Base-by-base conservation (phyloP, 2,797 vertebrate species). In the Anguilla marmorata region DNA sequence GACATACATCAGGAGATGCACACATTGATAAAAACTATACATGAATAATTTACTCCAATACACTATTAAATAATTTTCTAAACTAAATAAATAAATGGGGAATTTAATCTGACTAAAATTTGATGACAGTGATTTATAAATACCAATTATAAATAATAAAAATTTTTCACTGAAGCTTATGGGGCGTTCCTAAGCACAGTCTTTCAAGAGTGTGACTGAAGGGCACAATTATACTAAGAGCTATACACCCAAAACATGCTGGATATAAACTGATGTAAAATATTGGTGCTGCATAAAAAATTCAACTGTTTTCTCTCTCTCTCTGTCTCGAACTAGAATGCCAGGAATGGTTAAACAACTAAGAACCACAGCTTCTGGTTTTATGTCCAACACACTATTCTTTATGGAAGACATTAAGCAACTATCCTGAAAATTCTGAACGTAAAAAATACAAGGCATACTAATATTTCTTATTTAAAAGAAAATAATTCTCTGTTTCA, bases 51-150 rank as follows among this genome's bases (percentile, higher is more conserved):
- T 69, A 58, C 56, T 58, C 14, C 16, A 21, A 58, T 58, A 58
- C 2, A 58, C 56, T 58, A 58, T 45, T 45, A 45, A 45, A 45
- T 58, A 58, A 58, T 58, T 58, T 58, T 58, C 14, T 58, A 16
- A 58, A 19, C 56, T 58, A 58, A 58, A 58, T 58, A 1, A 58
- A 58, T 58, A 3, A 58, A 58, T 58, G 3, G 14, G 56, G 56
- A 58, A 58, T 58, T 52, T 52, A 52, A 52, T 52, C 50, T 52
- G 50, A 52, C 7, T 52, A 16, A 58, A 3, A 16, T 7, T n/a
- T n/a, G 63, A 69, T 27, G 63, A 69, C 63, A 69, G 24, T 69
- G 63, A 69, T 69, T 69, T 69, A 27, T 69, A n/a, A 69, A 69
- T 69, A 69, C 24, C 24, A 69, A 69, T n/a, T 69, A 69, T 27